These are phyloP conservation scores for Daubentonia madagascariensis DNA, from an alignment of 2,113 vertebrate species.

Conservation along the genomic window DNA sequence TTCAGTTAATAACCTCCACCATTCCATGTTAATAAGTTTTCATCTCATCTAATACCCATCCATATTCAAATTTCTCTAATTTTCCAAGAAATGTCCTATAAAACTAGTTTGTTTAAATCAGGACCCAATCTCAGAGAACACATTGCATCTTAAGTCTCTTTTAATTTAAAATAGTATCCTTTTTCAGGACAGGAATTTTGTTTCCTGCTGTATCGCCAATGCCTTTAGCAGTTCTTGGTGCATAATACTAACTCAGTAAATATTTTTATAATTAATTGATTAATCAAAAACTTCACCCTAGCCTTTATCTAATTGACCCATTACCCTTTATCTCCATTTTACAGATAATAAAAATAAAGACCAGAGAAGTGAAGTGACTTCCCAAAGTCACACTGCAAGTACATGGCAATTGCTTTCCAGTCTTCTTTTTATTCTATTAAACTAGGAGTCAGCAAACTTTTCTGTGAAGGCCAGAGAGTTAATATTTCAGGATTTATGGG, in stretches of 20 bases:
- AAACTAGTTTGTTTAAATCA: background rate
- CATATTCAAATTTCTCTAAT: background rate
- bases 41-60: background rate
- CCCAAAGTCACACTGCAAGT: background rate
- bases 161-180: background rate
- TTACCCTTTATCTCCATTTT: background rate
- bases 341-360: conserved; percentile 31
- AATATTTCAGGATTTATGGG: background rate
- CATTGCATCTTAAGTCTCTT: conserved; percentile 6
- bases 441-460: background rate
- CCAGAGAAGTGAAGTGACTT: background rate
- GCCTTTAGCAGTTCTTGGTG: background rate
- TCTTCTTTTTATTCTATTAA: conserved; percentile 14
- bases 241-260: background rate
- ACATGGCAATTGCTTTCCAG: background rate
- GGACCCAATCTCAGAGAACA: background rate
- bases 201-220: background rate
- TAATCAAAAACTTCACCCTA: background rate
- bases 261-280: background rate
- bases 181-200: background rate
- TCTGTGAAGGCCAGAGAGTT: conserved; percentile 28
- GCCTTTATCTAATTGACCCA: background rate
- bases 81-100: background rate
- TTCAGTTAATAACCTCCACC: background rate
- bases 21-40: background rate